Evolutionary conservation across 2,113 vertebrate genomes (phyloP).

Genomic region (Gallinago undulata): DNA sequence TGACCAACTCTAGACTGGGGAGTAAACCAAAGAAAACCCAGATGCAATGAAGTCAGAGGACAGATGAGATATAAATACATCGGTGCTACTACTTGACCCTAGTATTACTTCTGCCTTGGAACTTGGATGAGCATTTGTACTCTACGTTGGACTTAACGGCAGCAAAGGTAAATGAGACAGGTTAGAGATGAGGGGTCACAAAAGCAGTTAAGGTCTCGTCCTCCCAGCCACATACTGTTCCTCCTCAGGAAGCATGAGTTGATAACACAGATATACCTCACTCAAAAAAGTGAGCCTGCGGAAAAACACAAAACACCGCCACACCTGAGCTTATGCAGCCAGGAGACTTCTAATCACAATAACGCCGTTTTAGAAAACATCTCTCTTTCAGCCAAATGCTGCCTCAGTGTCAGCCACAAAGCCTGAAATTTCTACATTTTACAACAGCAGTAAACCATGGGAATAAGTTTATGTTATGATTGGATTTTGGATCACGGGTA

Average conservation of each 20-base stretch:
- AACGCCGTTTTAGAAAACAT: neutral
- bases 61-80: neutral
- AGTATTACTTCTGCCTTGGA: neutral
- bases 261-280: neutral
- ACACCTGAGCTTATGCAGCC: neutral
- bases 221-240: neutral
- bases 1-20: neutral
- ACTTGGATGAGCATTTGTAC: neutral
- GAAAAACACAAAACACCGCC: neutral
- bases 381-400: neutral
- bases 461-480: neutral
- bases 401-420: neutral
- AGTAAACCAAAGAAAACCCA: neutral
- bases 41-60: neutral
- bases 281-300: accelerated
- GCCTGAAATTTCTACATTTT: neutral
- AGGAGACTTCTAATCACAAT: accelerated
- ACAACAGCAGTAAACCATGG: neutral
- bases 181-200: neutral
- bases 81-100: neutral
- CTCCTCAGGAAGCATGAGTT: neutral
- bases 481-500: neutral
- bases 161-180: neutral
- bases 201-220: neutral
- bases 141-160: accelerated